These are phyloP conservation scores for Catajapyx aquilonaris DNA, from an alignment of 1,140 invertebrate species.

Conservation along the genomic window DNA sequence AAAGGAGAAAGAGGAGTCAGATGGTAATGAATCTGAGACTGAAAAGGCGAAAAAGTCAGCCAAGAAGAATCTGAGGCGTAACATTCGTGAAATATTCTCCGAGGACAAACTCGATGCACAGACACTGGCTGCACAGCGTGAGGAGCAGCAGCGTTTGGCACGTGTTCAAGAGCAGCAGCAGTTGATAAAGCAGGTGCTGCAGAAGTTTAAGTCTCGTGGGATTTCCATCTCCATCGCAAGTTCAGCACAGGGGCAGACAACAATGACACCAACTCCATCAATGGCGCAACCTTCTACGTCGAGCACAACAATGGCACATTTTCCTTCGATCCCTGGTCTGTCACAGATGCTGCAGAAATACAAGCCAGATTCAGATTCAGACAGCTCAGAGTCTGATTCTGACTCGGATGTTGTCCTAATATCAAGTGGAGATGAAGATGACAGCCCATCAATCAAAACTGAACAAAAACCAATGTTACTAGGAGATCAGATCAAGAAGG, in stretches of 20 bases:
- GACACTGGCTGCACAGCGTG: slow-evolving; percentile 74
- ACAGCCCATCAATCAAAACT: too few species aligned
- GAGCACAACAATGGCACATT: not conserved
- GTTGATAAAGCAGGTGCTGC: slow-evolving; percentile 25
- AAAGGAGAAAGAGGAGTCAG: slow-evolving; percentile 12
- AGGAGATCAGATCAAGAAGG: too few species aligned
- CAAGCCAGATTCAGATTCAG: too few species aligned
- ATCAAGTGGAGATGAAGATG: slow-evolving; percentile 35
- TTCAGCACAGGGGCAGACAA: slow-evolving; percentile 3
- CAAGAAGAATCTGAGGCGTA: slow-evolving; percentile 46
- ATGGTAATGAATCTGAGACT: slow-evolving; percentile 27
- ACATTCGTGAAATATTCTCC: slow-evolving; percentile 78
- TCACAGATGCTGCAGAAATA: slow-evolving; percentile 16
- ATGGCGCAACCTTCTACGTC: not conserved
- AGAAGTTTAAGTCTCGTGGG: slow-evolving; percentile 1
- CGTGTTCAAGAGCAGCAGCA: slow-evolving; percentile 65
- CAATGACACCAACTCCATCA: not conserved
- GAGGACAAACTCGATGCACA: slow-evolving; percentile 78
- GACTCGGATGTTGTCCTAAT: slow-evolving; percentile 7
- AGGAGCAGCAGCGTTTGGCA: slow-evolving; percentile 68
- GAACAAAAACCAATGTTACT: too few species aligned
- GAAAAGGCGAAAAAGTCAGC: slow-evolving; percentile 18
- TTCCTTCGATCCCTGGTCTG: not conserved
- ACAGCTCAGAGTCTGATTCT: slow-evolving; percentile 5
- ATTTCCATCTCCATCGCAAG: not conserved